Conservation (phyloP, 2,797 vertebrate genomes). For the Crenichthys baileyi region DNA sequence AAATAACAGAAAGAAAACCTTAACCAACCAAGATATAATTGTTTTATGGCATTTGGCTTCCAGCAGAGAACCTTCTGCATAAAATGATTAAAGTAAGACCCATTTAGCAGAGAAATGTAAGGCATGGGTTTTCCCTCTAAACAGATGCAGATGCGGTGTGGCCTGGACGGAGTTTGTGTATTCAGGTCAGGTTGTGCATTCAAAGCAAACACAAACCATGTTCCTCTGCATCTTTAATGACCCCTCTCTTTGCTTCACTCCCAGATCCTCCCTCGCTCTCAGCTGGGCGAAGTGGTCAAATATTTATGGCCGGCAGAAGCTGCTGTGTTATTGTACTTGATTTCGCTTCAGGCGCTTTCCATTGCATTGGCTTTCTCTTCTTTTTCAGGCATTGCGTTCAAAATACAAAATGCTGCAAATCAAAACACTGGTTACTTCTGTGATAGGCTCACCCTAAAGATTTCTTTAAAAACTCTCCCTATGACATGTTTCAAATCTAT, state of each 20-base stretch:
- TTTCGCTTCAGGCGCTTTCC: constrained; percentile 65
- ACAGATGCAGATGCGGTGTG: constrained; percentile 59
- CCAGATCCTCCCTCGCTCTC: constrained; percentile 10
- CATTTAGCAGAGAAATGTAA: background rate
- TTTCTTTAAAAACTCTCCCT: background rate
- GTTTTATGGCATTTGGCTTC: background rate
- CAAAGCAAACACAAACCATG: constrained; percentile 70
- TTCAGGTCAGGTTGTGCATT: constrained; percentile 71
- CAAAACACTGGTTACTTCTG: constrained; percentile 17
- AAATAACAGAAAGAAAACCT: constrained; percentile 5
- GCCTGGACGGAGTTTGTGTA: constrained; percentile 49
- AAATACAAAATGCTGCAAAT: constrained; percentile 60
- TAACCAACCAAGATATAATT: background rate
- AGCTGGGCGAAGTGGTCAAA: constrained; percentile 61
- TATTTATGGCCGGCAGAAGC: constrained; percentile 72
- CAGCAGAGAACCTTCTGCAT: constrained; percentile 7
- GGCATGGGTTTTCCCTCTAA: constrained; percentile 22
- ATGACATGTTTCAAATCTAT: background rate
- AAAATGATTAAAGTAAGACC: constrained; percentile 23
- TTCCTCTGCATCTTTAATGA: constrained; percentile 73
- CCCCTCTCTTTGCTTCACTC: constrained; percentile 27
- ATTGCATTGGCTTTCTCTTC: constrained; percentile 42
- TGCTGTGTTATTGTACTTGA: constrained; percentile 70
- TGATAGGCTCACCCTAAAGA: background rate
- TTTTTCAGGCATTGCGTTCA: constrained; percentile 27